Evolutionary conservation across 2,888 invertebrate genomes (phyloP).

Genomic region (Andrena dorsata): DNA sequence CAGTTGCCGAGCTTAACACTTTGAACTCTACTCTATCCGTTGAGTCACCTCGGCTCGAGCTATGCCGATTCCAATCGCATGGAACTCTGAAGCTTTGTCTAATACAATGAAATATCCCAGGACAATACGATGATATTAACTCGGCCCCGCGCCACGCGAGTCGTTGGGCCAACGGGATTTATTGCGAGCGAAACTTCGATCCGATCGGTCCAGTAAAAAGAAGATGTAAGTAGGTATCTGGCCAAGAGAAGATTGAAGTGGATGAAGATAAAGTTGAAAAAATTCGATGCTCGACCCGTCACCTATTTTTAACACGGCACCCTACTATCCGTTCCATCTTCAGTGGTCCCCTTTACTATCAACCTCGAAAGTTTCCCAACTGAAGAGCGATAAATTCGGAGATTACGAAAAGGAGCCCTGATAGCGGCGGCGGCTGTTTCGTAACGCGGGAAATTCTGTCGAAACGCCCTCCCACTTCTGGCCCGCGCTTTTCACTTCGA

Average conservation of each 20-base stretch:
- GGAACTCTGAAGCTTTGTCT: too few relatives aligned
- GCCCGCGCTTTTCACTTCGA: too few relatives aligned
- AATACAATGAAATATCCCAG: too few relatives aligned
- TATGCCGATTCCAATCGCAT: not conserved
- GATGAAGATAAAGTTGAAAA: too few relatives aligned
- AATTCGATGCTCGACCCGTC: not conserved
- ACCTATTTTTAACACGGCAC: not conserved
- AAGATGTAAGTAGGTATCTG: not conserved
- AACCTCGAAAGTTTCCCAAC: not conserved
- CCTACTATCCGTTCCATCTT: not conserved
- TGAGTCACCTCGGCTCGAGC: not conserved
- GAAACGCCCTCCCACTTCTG: not conserved
- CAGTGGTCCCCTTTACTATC: not conserved
- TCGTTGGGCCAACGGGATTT: not conserved
- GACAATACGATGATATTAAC: too few relatives aligned
- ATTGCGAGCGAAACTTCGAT: not conserved
- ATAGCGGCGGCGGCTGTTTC: not conserved
- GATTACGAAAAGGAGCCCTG: not conserved
- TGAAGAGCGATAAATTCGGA: not conserved
- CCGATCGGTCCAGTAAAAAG: not conserved
- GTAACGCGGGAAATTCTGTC: constrained; percentile 17
- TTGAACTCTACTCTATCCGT: not conserved
- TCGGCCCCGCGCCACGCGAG: too few relatives aligned
- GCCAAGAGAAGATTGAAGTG: too few relatives aligned
- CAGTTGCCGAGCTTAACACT: not conserved